Evolutionary conservation across 1,140 invertebrate species (phyloP).

Genomic region (Cecropterus lyciades): DNA sequence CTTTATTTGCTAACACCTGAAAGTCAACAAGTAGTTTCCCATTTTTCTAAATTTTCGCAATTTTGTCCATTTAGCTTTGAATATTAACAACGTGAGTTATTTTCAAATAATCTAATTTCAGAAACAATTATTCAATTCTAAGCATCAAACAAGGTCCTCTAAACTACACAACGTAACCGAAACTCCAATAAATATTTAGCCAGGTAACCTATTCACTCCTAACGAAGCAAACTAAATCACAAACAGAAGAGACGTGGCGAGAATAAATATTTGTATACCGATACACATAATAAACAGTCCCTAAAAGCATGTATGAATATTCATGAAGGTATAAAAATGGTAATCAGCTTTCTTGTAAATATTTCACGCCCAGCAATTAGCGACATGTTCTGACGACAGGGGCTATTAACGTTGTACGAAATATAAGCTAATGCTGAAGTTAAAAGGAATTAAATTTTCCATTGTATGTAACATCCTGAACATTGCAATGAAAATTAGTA

Average conservation of each 20-base stretch:
- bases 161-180: no score
- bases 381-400: constrained; percentile 17
- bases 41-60: no score
- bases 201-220: background rate
- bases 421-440: background rate
- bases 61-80: no score
- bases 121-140: no score
- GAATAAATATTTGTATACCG: background rate
- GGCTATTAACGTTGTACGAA: constrained; percentile 9
- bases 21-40: no score
- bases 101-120: background rate
- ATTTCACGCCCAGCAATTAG: constrained; percentile 24
- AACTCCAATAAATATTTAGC: background rate
- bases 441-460: background rate
- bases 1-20: no score
- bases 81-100: no score
- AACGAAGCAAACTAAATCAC: background rate
- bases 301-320: constrained; percentile 26
- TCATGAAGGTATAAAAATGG: constrained; percentile 24
- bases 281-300: constrained; percentile 10
- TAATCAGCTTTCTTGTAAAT: constrained; percentile 25
- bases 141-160: no score
- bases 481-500: no score
- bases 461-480: background rate
- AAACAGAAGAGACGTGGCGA: background rate